Percentiles rank a stretch among this genome's conserved stretches.
These are phyloP conservation scores for Pseudonaja textilis DNA, from an alignment of 2,113 vertebrate genomes.

Conservation along the genomic window DNA sequence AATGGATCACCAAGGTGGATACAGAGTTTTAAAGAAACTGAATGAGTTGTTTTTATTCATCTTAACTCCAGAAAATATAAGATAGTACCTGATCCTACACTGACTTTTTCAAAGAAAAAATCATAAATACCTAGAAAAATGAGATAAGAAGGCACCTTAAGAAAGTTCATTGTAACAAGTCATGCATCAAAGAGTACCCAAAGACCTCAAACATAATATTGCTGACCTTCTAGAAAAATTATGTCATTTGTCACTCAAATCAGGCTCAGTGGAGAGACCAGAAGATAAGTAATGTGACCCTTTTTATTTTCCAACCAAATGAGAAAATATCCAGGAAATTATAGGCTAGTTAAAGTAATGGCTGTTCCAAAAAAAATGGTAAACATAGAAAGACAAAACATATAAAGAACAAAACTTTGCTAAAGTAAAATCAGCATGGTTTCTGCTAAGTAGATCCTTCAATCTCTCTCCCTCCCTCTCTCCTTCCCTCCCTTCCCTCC, in stretches of 20 bases:
- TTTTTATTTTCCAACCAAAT: background rate
- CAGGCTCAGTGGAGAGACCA: background rate
- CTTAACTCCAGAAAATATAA: background rate
- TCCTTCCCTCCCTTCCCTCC: too few relatives aligned
- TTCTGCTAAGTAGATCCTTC: background rate
- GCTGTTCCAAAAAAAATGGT: background rate
- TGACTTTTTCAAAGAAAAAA: background rate
- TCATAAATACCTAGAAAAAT: background rate
- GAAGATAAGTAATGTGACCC: background rate
- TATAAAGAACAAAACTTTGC: background rate
- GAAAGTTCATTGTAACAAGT: background rate
- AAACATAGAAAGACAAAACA: background rate
- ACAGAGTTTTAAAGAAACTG: background rate
- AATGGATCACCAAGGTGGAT: background rate
- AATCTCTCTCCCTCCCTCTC: background rate
- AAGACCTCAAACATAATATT: background rate
- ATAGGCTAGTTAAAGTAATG: background rate
- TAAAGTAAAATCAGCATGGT: background rate
- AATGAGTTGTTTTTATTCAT: background rate
- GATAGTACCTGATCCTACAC: background rate
- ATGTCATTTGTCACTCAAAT: background rate
- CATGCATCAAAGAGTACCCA: background rate
- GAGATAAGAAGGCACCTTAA: background rate
- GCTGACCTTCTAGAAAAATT: background rate
- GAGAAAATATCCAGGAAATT: background rate